These are phyloP conservation scores for Microtus ochrogaster DNA, from an alignment of 2,113 vertebrate genomes.

Conservation along the genomic window DNA sequence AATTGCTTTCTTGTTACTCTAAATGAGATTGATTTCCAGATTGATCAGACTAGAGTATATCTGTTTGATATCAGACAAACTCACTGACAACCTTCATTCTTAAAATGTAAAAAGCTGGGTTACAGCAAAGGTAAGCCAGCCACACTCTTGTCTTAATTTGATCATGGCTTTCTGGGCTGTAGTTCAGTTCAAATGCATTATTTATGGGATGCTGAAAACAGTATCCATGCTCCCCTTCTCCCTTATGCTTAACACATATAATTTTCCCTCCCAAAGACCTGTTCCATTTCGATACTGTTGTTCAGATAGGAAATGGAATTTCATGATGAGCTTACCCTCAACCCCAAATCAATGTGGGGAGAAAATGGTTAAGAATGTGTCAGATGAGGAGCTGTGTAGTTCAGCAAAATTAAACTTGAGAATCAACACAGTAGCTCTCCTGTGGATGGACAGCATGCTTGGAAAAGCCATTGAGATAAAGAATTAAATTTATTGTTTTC, in stretches of 20 bases:
- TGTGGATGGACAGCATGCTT: background rate
- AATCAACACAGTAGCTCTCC: background rate
- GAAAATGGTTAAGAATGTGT: background rate
- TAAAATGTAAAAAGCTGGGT: constrained; percentile 44
- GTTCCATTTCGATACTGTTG: background rate
- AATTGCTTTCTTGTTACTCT: background rate
- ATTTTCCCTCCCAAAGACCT: background rate
- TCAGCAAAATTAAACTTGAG: background rate
- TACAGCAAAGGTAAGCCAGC: constrained; percentile 11
- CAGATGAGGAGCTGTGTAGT: background rate
- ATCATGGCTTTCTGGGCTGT: background rate
- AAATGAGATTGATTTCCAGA: constrained; percentile 18
- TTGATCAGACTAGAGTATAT: background rate
- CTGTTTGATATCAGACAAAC: background rate
- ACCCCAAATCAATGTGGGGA: background rate
- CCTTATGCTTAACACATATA: background rate
- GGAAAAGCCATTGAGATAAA: background rate
- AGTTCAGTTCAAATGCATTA: background rate
- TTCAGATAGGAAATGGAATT: background rate
- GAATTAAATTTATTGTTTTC: background rate
- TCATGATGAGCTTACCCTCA: background rate
- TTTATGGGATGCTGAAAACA: background rate
- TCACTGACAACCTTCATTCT: background rate
- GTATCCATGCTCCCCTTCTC: background rate
- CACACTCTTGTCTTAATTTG: constrained; percentile 4